These are phyloP conservation scores for Heterotis niloticus DNA, from an alignment of 2,113 vertebrate species.

Conservation along the genomic window DNA sequence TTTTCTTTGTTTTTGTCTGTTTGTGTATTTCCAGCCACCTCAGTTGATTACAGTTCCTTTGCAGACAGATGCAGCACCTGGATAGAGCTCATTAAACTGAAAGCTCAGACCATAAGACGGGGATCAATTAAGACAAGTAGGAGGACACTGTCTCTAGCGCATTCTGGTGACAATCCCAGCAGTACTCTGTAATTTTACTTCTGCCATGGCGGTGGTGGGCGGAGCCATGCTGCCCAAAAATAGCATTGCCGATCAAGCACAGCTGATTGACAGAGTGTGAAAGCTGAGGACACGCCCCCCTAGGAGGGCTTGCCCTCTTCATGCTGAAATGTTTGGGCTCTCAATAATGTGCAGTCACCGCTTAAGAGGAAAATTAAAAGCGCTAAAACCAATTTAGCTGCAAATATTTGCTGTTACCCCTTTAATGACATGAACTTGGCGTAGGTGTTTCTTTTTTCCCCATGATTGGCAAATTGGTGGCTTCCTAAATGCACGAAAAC, in stretches of 20 bases:
- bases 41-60: constrained; percentile 99
- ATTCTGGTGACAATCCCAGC: constrained; percentile 79
- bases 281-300: constrained; percentile 65
- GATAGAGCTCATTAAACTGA: constrained; percentile 99
- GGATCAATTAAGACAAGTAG: constrained; percentile 99
- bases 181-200: constrained; percentile 63
- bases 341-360: neutral
- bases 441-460: neutral
- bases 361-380: neutral
- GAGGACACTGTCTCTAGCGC: constrained; percentile 85
- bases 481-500: neutral
- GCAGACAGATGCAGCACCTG: constrained; percentile 99
- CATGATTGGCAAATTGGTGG: constrained; percentile 21
- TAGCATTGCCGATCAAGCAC: constrained; percentile 58
- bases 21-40: constrained; percentile 85
- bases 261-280: constrained; percentile 67
- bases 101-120: constrained; percentile 99
- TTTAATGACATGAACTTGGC: neutral
- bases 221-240: constrained; percentile 61
- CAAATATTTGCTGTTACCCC: neutral
- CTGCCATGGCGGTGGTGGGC: constrained; percentile 71
- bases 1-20: constrained; percentile 73
- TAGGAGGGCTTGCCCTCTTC: constrained; percentile 31
- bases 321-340: neutral
- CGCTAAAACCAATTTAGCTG: neutral